These are phyloP conservation scores for Phocoena phocoena DNA, from an alignment of 2,113 vertebrate genomes.

Conservation along the genomic window DNA sequence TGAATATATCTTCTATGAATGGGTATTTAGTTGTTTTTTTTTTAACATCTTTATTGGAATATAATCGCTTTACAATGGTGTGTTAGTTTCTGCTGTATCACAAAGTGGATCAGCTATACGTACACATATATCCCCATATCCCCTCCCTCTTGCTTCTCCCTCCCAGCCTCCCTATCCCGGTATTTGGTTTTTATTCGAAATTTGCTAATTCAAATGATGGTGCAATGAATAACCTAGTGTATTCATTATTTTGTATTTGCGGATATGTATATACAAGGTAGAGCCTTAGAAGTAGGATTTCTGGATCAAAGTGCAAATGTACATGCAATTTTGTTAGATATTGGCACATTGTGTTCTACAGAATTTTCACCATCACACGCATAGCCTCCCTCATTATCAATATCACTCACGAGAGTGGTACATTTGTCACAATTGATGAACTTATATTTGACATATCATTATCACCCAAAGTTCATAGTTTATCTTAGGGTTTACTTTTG, in stretches of 20 bases:
- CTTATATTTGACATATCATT: not conserved
- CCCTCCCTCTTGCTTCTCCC: no score
- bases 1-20: not conserved
- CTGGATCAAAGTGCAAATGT: not conserved
- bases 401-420: not conserved
- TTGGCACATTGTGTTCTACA: not conserved
- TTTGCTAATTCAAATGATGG: not conserved
- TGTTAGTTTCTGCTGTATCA: no score
- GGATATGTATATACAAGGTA: not conserved
- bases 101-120: no score
- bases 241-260: not conserved
- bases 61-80: no score
- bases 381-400: not conserved
- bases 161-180: no score
- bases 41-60: no score
- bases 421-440: not conserved
- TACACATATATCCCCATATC: no score
- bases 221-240: not conserved
- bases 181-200: not conserved
- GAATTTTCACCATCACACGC: not conserved
- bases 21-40: not conserved
- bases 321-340: not conserved
- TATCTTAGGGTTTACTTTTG: not conserved
- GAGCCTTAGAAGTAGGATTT: not conserved
- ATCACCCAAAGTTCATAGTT: not conserved